Base-by-base conservation (phyloP, 2,888 invertebrate genomes). In the Leucophora obtusa region DNA sequence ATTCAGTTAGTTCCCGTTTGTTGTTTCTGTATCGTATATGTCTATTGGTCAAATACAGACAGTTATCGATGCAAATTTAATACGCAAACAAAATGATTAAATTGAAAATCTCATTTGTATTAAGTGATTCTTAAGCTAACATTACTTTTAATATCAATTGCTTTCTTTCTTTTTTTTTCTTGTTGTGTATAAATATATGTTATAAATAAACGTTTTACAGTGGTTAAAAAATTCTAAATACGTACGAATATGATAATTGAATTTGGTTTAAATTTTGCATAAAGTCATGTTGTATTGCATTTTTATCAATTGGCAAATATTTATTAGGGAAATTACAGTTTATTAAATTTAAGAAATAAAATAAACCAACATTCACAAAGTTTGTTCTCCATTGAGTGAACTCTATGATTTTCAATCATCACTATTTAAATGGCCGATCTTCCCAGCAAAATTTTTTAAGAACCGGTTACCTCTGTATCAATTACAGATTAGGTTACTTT, bases 31-130 rank as follows among this genome's bases (percentile, higher is more conserved):
- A 21, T 65, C 56, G 63, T 60, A 38, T 58, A 17, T 54, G 69
- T 33, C 83, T 87, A 86, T 86, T 85, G 88, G 89, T 88, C 89
- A 89, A 80, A 89, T 89, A 89, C 87, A 89, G 89, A 89, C 89
- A 89, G 88, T 89, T 89, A 88, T 88, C 87, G 89, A 89, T 89
- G 89, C 89, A 89, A 89, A 89, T 89, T 89, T 89, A 89, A 89
- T 89, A 88, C 87, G 89, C 88, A 89, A 89, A 89, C 88, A 88
- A 86, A 84, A 85, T 87, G 86, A 86, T 86, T 87, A 89, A 89
- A 89, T 89, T 89, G 89, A 86, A 89, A 89, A 89, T 89, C 88
- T 87, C 86, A 89, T 89, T 87, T 87, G 84, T 84, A 84, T 84
- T 86, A 86, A 87, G 88, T 86, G 87, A 82, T 79, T 73, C 79